Evolutionary conservation across 2,113 vertebrate species (phyloP).

Genomic region (Urocitellus parryii): DNA sequence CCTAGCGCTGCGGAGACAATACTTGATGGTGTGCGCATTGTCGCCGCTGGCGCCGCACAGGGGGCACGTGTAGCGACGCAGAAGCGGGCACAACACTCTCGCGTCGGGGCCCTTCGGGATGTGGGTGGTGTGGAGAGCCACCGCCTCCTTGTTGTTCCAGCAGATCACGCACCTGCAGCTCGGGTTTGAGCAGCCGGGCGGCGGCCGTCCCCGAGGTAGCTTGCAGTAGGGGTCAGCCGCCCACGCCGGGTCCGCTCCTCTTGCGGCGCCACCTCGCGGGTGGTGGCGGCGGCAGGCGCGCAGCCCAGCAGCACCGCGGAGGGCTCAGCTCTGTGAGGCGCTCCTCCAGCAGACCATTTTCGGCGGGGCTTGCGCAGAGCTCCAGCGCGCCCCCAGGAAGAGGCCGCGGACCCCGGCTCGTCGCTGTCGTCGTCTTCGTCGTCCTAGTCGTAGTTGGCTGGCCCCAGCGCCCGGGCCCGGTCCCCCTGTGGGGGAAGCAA

Average conservation of each 20-base stretch:
- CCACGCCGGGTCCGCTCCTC: conserved; percentile 85
- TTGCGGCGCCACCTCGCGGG: background rate
- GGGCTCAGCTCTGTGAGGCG: conserved; percentile 88
- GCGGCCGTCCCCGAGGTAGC: conserved; percentile 67
- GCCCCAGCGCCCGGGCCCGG: conserved; percentile 77
- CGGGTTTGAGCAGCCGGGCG: conserved; percentile 84
- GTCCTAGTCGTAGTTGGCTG: conserved; percentile 71
- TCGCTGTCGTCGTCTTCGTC: conserved; percentile 82
- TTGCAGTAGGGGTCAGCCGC: conserved; percentile 80
- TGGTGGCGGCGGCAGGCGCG: conserved; percentile 76
- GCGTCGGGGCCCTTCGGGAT: no score
- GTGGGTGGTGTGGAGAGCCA: conserved; percentile 88
- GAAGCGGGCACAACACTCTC: no score
- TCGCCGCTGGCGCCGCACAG: no score
- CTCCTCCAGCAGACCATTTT: conserved; percentile 86
- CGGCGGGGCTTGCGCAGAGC: conserved; percentile 84
- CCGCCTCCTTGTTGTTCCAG: conserved; percentile 90
- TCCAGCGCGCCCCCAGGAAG: conserved; percentile 85
- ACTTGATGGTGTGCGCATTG: conserved; percentile 83
- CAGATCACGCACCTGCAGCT: conserved; percentile 91
- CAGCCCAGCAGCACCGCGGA: conserved; percentile 74
- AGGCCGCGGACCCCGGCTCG: conserved; percentile 78
- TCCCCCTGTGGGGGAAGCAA: conserved; percentile 70
- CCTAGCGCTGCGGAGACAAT: conserved; percentile 86
- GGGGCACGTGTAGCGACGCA: no score